Evolutionary conservation across 1,140 invertebrate species (phyloP).

Genomic region (Diabrotica undecimpunctata): DNA sequence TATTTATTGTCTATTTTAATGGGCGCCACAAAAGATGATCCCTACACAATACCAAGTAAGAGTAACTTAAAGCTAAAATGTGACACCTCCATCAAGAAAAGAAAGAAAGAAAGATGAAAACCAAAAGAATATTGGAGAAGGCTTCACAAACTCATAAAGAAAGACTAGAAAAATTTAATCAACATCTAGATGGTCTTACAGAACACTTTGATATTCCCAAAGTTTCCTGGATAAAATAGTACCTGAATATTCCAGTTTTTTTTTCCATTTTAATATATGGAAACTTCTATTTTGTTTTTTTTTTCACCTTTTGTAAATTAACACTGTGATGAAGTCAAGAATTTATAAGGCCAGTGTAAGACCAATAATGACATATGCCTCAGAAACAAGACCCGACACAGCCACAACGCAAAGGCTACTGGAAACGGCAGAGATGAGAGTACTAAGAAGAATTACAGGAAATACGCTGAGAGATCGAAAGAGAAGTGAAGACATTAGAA

Average conservation of each 20-base stretch:
- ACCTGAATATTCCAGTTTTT: slow-evolving; percentile 34
- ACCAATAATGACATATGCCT: no score
- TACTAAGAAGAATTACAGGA: no score
- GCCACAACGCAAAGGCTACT: no score
- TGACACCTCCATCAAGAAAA: slow-evolving; percentile 66
- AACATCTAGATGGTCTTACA: slow-evolving; percentile 86
- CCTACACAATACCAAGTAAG: slow-evolving; percentile 64
- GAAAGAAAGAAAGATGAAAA: slow-evolving; percentile 71
- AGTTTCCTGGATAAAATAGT: slow-evolving; percentile 94
- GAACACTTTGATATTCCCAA: slow-evolving; percentile 98
- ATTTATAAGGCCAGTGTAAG: no score
- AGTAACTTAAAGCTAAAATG: slow-evolving; percentile 73
- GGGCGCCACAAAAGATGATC: slow-evolving; percentile 33
- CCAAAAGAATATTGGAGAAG: slow-evolving; percentile 83
- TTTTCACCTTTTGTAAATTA: slow-evolving; percentile 5
- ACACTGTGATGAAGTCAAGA: no score
- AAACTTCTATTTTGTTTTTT: slow-evolving; percentile 5
- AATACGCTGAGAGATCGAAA: no score
- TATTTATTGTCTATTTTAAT: background rate
- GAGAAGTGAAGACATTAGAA: no score
- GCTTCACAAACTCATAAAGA: slow-evolving; percentile 94
- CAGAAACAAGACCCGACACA: no score
- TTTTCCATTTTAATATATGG: background rate
- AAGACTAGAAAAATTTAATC: slow-evolving; percentile 93
- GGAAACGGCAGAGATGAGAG: no score